Percentiles rank a stretch among this genome's conserved stretches.
Conservation (phyloP, 2,113 vertebrate genomes). For the Nyctibius bracteatus region DNA sequence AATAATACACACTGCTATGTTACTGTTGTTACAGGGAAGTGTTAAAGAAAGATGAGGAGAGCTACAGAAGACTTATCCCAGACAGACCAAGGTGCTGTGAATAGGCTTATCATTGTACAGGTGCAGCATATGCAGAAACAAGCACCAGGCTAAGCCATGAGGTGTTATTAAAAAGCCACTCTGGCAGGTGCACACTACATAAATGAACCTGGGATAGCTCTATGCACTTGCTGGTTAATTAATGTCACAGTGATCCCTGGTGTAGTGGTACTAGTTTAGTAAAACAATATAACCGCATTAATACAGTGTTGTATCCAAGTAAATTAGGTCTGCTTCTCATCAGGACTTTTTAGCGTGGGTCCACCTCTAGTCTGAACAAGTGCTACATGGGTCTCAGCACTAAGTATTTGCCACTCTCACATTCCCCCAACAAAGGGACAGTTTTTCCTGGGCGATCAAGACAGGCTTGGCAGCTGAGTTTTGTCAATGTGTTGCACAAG, state of each 20-base stretch:
- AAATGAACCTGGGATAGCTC: not conserved
- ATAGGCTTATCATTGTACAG: not conserved
- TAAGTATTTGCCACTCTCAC: not conserved
- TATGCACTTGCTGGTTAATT: not conserved
- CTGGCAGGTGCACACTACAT: accelerated
- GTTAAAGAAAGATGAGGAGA: not conserved
- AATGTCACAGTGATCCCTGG: not conserved
- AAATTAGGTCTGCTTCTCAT: not conserved
- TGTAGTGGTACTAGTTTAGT: not conserved
- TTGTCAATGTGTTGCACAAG: not conserved
- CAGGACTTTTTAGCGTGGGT: not conserved
- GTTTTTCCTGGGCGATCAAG: not conserved
- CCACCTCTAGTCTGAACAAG: not conserved
- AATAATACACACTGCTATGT: not conserved
- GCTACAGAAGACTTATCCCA: not conserved
- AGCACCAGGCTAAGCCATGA: not conserved
- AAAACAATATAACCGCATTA: not conserved
- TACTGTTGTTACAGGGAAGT: not conserved
- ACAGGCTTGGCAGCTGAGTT: not conserved
- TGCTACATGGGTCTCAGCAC: not conserved
- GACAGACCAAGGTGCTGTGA: not conserved
- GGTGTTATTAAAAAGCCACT: not conserved
- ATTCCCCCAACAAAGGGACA: not conserved
- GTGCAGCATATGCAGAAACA: not conserved
- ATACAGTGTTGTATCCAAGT: not conserved